Conservation (phyloP, 2,888 invertebrate species). For the Tinea pellionella region DNA sequence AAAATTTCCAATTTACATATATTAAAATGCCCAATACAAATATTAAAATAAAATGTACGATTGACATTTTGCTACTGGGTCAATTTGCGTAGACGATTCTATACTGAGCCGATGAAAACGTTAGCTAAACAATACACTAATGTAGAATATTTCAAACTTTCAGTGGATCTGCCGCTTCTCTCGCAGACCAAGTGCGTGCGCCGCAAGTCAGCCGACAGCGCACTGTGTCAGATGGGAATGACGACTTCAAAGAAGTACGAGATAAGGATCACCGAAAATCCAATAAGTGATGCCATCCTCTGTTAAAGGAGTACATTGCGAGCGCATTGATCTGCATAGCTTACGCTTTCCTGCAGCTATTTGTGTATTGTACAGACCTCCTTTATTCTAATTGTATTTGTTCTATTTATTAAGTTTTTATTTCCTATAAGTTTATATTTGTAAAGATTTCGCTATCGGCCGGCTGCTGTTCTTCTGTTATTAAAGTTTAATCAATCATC, state of each 20-base stretch:
- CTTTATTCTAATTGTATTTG: background rate
- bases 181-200: conserved; percentile 76
- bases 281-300: conserved; percentile 79
- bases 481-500: too few relatives aligned
- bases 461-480: too few relatives aligned
- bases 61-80: too few relatives aligned
- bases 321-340: background rate
- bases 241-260: conserved; percentile 63
- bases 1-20: too few relatives aligned
- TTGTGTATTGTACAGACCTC: background rate
- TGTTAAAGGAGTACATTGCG: conserved; percentile 62
- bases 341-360: background rate
- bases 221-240: conserved; percentile 48
- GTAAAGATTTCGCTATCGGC: too few relatives aligned
- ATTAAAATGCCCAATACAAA: too few relatives aligned
- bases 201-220: conserved; percentile 57
- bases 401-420: background rate
- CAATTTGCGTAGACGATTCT: too few relatives aligned
- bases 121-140: too few relatives aligned
- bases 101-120: too few relatives aligned
- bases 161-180: conserved; percentile 78
- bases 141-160: conserved; percentile 17
- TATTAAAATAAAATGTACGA: too few relatives aligned
- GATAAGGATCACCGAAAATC: conserved; percentile 84
- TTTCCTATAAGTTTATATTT: too few relatives aligned